These are phyloP conservation scores for Stenoptilia bipunctidactyla DNA, from an alignment of 2,888 invertebrate species.

Conservation along the genomic window DNA sequence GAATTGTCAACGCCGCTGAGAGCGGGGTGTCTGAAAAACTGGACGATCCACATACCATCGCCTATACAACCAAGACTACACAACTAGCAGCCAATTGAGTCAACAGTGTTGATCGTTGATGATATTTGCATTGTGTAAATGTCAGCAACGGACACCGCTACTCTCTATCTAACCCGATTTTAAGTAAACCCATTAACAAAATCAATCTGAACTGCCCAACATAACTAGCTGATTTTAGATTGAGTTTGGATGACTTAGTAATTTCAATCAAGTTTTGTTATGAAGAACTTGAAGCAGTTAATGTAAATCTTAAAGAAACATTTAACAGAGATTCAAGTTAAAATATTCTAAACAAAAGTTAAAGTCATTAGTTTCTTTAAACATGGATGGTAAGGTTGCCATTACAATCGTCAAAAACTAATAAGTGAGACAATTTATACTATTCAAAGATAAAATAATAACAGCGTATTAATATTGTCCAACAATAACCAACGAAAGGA, in stretches of 20 bases:
- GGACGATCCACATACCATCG: slow-evolving; percentile 71
- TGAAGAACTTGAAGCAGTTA: no score
- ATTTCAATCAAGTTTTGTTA: no score
- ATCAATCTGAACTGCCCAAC: slow-evolving; percentile 45
- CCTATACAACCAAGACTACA: slow-evolving; percentile 63
- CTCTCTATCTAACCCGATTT: slow-evolving; percentile 35
- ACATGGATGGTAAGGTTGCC: slow-evolving; percentile 50
- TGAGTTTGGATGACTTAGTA: slow-evolving; percentile 30
- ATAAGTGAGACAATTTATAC: no score
- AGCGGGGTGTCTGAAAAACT: slow-evolving; percentile 69
- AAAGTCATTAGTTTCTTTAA: slow-evolving; percentile 24
- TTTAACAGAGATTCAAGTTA: no score
- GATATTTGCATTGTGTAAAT: slow-evolving; percentile 48
- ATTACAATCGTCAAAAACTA: slow-evolving; percentile 25
- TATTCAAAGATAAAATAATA: no score
- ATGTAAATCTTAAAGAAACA: no score
- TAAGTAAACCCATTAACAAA: slow-evolving; percentile 26
- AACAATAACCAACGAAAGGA: no score
- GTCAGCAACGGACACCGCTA: slow-evolving; percentile 66
- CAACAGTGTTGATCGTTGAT: slow-evolving; percentile 60
- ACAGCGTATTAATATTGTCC: no score
- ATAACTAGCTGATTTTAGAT: slow-evolving; percentile 26
- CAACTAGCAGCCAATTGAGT: slow-evolving; percentile 42
- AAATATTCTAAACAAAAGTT: no score
- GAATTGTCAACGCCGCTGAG: slow-evolving; percentile 59